Evolutionary conservation across 2,888 invertebrate genomes (phyloP), one percentile per base, ranked within the genome.

Genomic region (Sminthurinus aureus): DNA sequence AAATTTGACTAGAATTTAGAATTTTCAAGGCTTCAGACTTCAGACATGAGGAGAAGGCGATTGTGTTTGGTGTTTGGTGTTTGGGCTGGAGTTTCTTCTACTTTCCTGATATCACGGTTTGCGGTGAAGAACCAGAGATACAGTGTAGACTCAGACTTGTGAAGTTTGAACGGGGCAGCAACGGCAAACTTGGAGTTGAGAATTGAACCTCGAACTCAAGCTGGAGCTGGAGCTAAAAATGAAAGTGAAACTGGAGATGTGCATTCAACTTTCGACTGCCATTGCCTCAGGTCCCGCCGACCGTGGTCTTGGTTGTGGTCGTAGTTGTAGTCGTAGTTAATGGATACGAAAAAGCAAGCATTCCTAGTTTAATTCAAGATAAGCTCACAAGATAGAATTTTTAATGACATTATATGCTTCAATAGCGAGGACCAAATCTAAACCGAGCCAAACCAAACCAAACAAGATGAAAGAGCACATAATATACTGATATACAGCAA

Each of bases 381-480:
- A 86, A 86, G 86, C 85, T 87, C 81, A 84, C 85, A 87, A 87
- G 86, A 87, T 87, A 85, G 87, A 87, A 87, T 88, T 87, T 88
- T 88, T 88, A 88, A 88, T 87, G 87, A 87, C 84, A 87, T 88
- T 86, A 88, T 84, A 87, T 87, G 86, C 87, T 80, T 84, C 74
- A 81, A 74, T 81, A 81, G 74, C 64, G 26, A 18, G 26, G n/a
- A 64, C 26, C 75, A 51, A 69, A 26, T 73, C 74, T 58, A 51
- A 69, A 26, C 58, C 74, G 24, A 66, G 52, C 12, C 77, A 18
- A 18, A 15, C 58, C 38, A 24, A 52, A 64, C 52, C 77, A 64
- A 38, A 51, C 38, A 6, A 38, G 38, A 38, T 1, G 38, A 38
- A 38, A 38, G 38, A 38, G 38, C 38, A 38, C 38, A 38, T 38